A percentile compares a stretch with the other conserved stretches of the same genome.
Evolutionary conservation across 2,888 invertebrate genomes (phyloP).

Genomic region (Periphyllus acericola): DNA sequence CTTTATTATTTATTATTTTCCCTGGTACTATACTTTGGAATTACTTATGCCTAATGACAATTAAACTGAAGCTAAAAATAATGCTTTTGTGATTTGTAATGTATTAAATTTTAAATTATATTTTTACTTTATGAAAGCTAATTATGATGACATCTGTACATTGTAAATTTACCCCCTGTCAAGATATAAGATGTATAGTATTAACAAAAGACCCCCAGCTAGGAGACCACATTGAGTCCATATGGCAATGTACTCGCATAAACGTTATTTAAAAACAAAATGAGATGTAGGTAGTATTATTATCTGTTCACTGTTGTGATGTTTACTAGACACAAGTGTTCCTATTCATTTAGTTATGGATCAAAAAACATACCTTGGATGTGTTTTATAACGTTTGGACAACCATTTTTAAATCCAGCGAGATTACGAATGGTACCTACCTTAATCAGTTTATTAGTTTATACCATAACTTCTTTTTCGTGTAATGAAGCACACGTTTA

Average conservation of each 20-base stretch:
- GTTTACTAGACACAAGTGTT: not conserved
- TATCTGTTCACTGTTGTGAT: not conserved
- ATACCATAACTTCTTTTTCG: not conserved
- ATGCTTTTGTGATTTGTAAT: not conserved
- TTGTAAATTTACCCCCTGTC: constrained; percentile 36
- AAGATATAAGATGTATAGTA: constrained; percentile 42
- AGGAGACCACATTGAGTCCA: constrained; percentile 55
- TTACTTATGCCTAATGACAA: not conserved
- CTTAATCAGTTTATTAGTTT: not conserved
- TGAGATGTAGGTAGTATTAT: not conserved
- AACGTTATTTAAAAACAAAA: constrained; percentile 39
- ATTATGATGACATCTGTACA: constrained; percentile 15
- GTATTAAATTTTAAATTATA: not conserved
- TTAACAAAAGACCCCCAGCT: constrained; percentile 49
- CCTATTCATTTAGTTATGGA: not conserved
- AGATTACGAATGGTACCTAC: not conserved
- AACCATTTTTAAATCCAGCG: not conserved
- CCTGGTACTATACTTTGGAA: too few relatives aligned
- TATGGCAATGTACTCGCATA: constrained; percentile 28
- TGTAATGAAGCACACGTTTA: constrained; percentile 12
- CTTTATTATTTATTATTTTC: too few relatives aligned
- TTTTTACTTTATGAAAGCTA: not conserved
- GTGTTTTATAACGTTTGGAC: not conserved
- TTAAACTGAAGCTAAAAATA: not conserved
- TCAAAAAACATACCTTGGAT: not conserved